Conservation (phyloP, 2,888 invertebrate genomes). For the Leptarthrus brevirostris region DNA sequence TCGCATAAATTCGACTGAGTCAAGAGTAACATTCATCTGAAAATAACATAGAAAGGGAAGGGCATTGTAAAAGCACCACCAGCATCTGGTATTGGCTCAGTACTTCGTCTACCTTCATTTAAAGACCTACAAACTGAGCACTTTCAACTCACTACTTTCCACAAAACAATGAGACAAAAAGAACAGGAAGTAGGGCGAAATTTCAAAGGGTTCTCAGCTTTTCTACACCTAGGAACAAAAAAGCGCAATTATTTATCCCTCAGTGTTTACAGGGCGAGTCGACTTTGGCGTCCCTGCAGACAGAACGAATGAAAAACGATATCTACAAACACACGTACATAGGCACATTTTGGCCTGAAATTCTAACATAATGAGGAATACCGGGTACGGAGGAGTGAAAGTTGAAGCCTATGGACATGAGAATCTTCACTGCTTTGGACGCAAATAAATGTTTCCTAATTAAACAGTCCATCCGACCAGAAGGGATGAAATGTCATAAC, state of each 20-base stretch:
- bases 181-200: conserved; percentile 16
- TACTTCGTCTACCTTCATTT: no score
- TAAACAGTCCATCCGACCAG: conserved; percentile 40
- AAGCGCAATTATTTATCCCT: conserved; percentile 37
- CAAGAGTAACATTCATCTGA: no score
- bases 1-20: no score
- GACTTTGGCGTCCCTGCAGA: background rate
- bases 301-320: conserved; percentile 11
- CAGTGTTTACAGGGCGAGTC: conserved; percentile 16
- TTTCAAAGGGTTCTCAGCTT: conserved; percentile 40
- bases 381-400: background rate
- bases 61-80: no score
- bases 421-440: background rate
- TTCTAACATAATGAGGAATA: conserved; percentile 1
- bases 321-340: background rate
- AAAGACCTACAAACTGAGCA: background rate
- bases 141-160: background rate
- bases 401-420: background rate
- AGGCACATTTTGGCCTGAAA: conserved; percentile 1
- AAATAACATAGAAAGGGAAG: no score
- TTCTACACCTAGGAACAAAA: conserved; percentile 36
- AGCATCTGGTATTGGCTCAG: no score
- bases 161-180: conserved; percentile 28
- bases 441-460: conserved; percentile 38
- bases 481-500: conserved; percentile 44